These are phyloP conservation scores for Liopterus haemorrhoidalis DNA, from an alignment of 2,888 invertebrate genomes.

Conservation along the genomic window DNA sequence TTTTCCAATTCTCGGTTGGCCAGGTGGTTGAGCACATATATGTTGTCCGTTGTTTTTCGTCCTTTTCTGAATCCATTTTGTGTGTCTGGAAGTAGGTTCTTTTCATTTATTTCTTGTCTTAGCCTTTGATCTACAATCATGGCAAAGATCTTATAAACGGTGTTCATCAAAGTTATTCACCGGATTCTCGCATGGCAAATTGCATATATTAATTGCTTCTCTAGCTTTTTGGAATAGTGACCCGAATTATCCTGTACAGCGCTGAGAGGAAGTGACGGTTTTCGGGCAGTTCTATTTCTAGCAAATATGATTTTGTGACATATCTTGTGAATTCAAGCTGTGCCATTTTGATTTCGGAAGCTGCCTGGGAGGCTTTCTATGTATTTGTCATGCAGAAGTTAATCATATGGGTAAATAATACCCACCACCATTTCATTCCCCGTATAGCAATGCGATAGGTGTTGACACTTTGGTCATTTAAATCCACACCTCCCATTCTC, in stretches of 20 bases:
- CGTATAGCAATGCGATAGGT: constrained; percentile 14
- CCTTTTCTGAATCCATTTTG: too few species aligned
- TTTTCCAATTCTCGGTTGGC: too few species aligned
- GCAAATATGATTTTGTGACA: constrained; percentile 11
- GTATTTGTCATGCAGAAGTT: constrained; percentile 19
- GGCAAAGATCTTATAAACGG: too few species aligned
- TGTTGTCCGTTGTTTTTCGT: too few species aligned
- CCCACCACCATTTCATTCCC: constrained; percentile 22
- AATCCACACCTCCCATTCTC: constrained; percentile 23
- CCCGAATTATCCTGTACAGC: constrained; percentile 9
- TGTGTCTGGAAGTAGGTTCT: too few species aligned
- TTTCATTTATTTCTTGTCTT: too few species aligned
- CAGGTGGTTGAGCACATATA: too few species aligned
- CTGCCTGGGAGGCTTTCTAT: constrained; percentile 6
- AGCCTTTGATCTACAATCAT: too few species aligned
- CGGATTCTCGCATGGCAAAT: constrained; percentile 15
- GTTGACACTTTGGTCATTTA: constrained; percentile 16
- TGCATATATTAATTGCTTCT: constrained; percentile 13
- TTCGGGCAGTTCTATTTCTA: constrained; percentile 12
- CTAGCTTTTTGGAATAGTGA: constrained; percentile 18
- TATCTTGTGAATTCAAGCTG: constrained; percentile 15
- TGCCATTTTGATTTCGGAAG: constrained; percentile 7
- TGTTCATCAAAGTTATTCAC: too few species aligned
- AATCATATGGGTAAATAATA: constrained; percentile 16
- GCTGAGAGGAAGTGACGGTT: constrained; percentile 7